A percentile compares a stretch with the other conserved stretches of the same genome.
Conservation (phyloP, 2,113 vertebrate genomes). For the Eleginops maclovinus region DNA sequence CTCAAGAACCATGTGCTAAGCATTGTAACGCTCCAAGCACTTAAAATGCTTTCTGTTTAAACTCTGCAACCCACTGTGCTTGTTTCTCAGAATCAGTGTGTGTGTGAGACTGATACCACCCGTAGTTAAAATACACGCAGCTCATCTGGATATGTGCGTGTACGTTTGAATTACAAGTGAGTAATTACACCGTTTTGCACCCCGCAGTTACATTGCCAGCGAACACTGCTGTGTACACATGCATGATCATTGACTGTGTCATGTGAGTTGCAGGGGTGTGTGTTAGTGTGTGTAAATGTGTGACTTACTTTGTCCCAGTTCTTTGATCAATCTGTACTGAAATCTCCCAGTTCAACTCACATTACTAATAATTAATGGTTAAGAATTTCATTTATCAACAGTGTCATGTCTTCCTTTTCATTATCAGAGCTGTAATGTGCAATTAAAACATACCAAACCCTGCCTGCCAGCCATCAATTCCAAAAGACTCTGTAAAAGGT, state of each 20-base stretch:
- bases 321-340: conserved; percentile 6
- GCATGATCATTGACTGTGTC: not conserved
- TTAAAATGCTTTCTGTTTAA: conserved; percentile 52
- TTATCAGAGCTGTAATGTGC: conserved; percentile 13
- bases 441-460: conserved; percentile 30
- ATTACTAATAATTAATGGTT: conserved; percentile 9
- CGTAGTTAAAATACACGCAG: conserved; percentile 40
- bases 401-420: conserved; percentile 10
- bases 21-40: conserved; percentile 39
- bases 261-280: not conserved
- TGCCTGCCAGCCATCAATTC: conserved; percentile 13
- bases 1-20: conserved; percentile 35
- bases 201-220: conserved; percentile 44
- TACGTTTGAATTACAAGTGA: conserved; percentile 23
- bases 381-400: not conserved
- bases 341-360: not conserved
- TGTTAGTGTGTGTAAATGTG: conserved; percentile 4
- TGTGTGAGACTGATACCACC: conserved; percentile 37
- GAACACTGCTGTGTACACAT: conserved; percentile 25
- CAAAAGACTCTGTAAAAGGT: conserved; percentile 6
- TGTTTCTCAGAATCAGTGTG: conserved; percentile 38
- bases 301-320: not conserved
- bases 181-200: conserved; percentile 45
- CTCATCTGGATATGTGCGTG: conserved; percentile 31
- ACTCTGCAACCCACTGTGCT: conserved; percentile 27